Percentiles rank a stretch among this genome's conserved stretches.
phyloP scores from a whole-genome alignment of 1,140 invertebrate species.

The Drosophila subobscura region DNA sequence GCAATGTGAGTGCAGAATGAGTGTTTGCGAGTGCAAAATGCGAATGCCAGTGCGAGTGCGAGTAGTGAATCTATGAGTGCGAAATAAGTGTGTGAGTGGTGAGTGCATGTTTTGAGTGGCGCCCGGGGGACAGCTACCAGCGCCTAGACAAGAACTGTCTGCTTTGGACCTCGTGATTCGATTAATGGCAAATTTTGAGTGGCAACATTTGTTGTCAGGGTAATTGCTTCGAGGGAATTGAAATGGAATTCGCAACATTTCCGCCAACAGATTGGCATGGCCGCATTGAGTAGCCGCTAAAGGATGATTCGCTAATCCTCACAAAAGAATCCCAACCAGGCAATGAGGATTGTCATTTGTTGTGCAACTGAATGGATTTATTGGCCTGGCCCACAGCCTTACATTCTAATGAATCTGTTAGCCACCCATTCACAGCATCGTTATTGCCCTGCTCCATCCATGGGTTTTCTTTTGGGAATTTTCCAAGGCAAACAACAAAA shows the following conservation, averaged over 20 bases:
- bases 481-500: neutral
- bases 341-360: no score
- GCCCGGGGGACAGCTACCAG: conserved; percentile 22
- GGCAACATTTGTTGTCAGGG: conserved; percentile 34
- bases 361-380: neutral
- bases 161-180: conserved; percentile 26
- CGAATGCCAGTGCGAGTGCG: no score
- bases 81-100: neutral
- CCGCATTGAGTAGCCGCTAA: neutral
- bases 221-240: conserved; percentile 35
- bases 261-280: neutral
- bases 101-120: neutral
- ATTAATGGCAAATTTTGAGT: conserved; percentile 50
- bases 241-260: conserved; percentile 2
- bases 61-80: no score
- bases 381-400: neutral
- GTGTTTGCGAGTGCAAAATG: conserved; percentile 6
- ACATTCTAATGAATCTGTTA: conserved; percentile 11
- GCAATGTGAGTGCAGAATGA: conserved; percentile 14
- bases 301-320: no score
- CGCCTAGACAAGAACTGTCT: neutral
- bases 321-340: no score
- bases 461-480: neutral
- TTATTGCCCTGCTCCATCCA: conserved; percentile 14
- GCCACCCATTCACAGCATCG: conserved; percentile 11